phyloP scores from a whole-genome alignment of 1,140 invertebrate genomes.

The Conus betulinus region DNA sequence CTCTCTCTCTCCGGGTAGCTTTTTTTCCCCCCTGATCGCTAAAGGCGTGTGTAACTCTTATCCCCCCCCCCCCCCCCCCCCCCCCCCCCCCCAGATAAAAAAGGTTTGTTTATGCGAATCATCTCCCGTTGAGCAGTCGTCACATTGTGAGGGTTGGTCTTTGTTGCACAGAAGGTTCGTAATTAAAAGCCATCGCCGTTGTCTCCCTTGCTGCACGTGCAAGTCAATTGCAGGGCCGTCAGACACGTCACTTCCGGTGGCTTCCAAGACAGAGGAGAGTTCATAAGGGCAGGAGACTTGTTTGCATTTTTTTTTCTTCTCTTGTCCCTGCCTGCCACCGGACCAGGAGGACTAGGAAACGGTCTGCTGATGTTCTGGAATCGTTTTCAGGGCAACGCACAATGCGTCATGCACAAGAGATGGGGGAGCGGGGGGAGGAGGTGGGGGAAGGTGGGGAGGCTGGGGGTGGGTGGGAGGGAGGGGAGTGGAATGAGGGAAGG shows the following conservation, averaged over 20 bases:
- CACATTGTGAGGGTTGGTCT: neutral
- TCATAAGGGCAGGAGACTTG: conserved; percentile 14
- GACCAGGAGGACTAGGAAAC: no score
- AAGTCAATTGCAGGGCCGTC: neutral
- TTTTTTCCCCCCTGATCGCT: neutral
- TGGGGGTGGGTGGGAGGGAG: no score
- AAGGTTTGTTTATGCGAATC: conserved; percentile 16
- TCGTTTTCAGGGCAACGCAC: no score
- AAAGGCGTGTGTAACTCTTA: neutral
- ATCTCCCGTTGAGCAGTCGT: neutral
- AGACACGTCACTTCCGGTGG: conserved; percentile 18
- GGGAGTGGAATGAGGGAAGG: no score
- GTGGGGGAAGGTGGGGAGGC: no score
- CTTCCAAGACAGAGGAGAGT: conserved; percentile 23
- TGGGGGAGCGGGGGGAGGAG: no score
- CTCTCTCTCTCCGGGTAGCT: no score
- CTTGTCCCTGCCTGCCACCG: no score
- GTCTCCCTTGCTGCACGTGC: conserved; percentile 25
- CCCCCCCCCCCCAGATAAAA: neutral
- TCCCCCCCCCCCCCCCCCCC: neutral
- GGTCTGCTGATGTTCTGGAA: no score
- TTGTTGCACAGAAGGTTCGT: neutral
- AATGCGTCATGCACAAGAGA: no score
- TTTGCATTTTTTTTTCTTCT: conserved; percentile 8
- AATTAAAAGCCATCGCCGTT: conserved; percentile 4